Conservation (phyloP, 2,797 vertebrate genomes). For the Oreochromis grahami region DNA sequence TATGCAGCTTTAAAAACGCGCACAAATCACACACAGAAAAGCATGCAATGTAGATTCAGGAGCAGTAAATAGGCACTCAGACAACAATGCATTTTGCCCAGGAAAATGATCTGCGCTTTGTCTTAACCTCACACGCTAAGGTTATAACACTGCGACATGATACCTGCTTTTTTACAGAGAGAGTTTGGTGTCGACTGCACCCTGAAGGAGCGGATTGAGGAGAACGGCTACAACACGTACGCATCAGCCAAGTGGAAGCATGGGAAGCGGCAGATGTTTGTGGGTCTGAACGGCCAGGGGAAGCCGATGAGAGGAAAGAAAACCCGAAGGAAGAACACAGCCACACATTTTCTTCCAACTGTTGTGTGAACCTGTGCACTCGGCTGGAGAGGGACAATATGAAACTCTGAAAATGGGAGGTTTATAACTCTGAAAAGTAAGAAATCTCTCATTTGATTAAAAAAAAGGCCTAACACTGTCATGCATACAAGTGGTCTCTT, state of each 20-base stretch:
- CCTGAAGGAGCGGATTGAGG: conserved; percentile 95
- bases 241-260: conserved; percentile 91
- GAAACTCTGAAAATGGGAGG: conserved; percentile 62
- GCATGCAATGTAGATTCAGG: background rate
- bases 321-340: conserved; percentile 91
- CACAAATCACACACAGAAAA: background rate
- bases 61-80: background rate
- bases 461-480: conserved; percentile 67
- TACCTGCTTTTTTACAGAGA: conserved; percentile 70
- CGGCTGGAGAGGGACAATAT: background rate
- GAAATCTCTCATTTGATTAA: conserved; percentile 41
- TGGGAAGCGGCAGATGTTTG: conserved; percentile 93
- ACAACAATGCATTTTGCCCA: background rate
- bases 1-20: background rate
- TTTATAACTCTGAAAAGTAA: conserved; percentile 39
- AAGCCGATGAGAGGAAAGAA: conserved; percentile 88
- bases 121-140: conserved; percentile 1
- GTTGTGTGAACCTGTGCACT: conserved; percentile 78
- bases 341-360: conserved; percentile 90
- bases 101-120: conserved; percentile 3
- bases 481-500: conserved; percentile 29
- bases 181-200: conserved; percentile 91
- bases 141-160: conserved; percentile 23
- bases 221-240: conserved; percentile 97
- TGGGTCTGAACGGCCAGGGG: conserved; percentile 91